phyloP scores from a whole-genome alignment of 35 echinoderm and acorn worm genomes.

The Apostichopus californicus region DNA sequence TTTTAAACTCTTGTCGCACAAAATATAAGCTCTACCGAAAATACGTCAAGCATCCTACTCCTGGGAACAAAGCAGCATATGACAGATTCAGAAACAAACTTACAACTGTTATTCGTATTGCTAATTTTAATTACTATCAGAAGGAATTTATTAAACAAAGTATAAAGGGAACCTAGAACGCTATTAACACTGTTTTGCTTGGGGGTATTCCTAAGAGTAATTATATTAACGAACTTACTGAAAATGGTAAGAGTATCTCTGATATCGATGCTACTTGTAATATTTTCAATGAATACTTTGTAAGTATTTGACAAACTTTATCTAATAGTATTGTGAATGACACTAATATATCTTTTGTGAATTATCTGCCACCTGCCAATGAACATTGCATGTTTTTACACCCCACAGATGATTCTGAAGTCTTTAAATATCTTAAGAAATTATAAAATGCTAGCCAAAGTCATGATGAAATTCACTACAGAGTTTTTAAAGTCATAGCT shows the following conservation, averaged over 20 bases:
- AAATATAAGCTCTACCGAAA: too few species aligned
- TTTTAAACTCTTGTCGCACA: too few species aligned
- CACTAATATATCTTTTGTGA: not conserved
- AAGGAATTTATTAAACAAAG: not conserved
- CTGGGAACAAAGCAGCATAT: not conserved
- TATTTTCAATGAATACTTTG: not conserved
- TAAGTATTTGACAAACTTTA: not conserved
- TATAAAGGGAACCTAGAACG: not conserved
- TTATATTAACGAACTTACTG: not conserved
- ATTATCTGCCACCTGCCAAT: not conserved
- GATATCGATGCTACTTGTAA: not conserved
- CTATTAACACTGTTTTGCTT: not conserved
- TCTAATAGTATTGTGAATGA: not conserved
- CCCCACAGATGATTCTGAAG: not conserved
- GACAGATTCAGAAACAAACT: not conserved
- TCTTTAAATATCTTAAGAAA: not conserved
- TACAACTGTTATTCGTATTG: constrained; percentile 20
- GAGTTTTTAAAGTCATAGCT: not conserved
- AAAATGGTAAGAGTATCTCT: not conserved
- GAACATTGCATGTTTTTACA: not conserved
- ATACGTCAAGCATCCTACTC: not conserved
- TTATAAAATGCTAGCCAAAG: not conserved
- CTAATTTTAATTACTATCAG: not conserved
- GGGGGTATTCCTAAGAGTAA: not conserved
- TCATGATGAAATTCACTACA: not conserved